Evolutionary conservation across 2,888 invertebrate species (phyloP).

Genomic region (Furcula furcula): DNA sequence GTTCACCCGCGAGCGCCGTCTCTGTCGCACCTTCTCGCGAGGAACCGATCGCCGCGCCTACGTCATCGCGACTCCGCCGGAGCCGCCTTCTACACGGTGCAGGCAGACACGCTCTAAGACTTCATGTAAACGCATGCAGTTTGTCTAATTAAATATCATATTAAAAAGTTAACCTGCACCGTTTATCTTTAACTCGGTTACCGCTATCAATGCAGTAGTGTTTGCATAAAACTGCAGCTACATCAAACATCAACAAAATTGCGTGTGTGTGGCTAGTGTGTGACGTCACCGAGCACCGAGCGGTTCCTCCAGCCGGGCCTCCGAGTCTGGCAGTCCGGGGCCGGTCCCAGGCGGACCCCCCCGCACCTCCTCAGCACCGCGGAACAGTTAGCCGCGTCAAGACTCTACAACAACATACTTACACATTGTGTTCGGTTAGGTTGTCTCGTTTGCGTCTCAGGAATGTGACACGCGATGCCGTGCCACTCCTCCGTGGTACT

Average conservation of each 20-base stretch:
- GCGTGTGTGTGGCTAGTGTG: background rate
- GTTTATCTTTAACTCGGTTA: too few species aligned
- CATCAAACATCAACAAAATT: background rate
- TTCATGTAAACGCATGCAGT: too few species aligned
- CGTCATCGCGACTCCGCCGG: background rate
- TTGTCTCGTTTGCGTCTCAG: background rate
- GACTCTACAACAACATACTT: background rate
- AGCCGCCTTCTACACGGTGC: too few species aligned
- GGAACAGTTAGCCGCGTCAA: constrained; percentile 1
- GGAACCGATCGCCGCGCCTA: background rate
- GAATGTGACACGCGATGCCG: constrained; percentile 1
- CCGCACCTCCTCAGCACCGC: background rate
- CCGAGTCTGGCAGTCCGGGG: background rate
- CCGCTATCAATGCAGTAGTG: too few species aligned
- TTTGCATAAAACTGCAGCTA: background rate
- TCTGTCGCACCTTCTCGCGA: background rate
- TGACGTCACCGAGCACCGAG: background rate
- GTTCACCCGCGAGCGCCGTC: background rate
- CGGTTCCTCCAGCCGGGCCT: background rate
- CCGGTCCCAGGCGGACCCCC: background rate
- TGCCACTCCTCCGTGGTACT: too few species aligned
- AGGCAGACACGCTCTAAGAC: too few species aligned
- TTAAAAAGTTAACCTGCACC: too few species aligned
- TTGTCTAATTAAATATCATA: too few species aligned
- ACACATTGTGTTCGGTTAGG: background rate